A percentile compares a stretch with the other conserved stretches of the same genome.
phyloP scores from a whole-genome alignment of 2,113 vertebrate genomes.

The Heloderma charlesbogerti region DNA sequence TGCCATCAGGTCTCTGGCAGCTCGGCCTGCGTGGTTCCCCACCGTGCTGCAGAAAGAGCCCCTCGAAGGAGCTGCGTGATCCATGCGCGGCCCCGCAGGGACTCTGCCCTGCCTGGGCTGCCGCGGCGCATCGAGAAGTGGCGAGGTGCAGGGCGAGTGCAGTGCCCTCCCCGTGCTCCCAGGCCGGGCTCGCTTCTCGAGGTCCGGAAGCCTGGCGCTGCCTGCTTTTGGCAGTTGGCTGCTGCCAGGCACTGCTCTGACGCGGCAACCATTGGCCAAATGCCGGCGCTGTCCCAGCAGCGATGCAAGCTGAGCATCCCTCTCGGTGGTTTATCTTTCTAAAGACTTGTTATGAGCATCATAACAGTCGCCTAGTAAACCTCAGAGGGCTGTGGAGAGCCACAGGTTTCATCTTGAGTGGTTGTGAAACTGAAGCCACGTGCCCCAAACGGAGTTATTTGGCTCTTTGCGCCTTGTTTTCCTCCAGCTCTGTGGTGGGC shows the following conservation, averaged over 20 bases:
- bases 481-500: neutral
- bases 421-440: constrained; percentile 48
- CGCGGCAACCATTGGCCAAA: neutral
- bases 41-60: too few relatives aligned
- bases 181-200: neutral
- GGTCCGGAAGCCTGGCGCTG: neutral
- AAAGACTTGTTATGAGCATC: constrained; percentile 18
- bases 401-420: neutral
- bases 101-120: too few relatives aligned
- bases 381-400: constrained; percentile 53
- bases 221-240: neutral
- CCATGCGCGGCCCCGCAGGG: too few relatives aligned
- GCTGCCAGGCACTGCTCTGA: neutral
- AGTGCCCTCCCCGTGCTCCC: constrained; percentile 3
- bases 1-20: too few relatives aligned
- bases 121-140: too few relatives aligned
- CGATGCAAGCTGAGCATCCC: neutral
- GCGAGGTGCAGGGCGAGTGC: neutral
- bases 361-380: constrained; percentile 5
- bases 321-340: accelerated
- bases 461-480: neutral
- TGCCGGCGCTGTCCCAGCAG: neutral
- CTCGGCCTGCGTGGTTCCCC: too few relatives aligned
- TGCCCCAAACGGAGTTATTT: neutral
- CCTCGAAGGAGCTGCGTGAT: too few relatives aligned